Conservation (phyloP, 2,888 invertebrate genomes). For the Pristionchus exspectatus region DNA sequence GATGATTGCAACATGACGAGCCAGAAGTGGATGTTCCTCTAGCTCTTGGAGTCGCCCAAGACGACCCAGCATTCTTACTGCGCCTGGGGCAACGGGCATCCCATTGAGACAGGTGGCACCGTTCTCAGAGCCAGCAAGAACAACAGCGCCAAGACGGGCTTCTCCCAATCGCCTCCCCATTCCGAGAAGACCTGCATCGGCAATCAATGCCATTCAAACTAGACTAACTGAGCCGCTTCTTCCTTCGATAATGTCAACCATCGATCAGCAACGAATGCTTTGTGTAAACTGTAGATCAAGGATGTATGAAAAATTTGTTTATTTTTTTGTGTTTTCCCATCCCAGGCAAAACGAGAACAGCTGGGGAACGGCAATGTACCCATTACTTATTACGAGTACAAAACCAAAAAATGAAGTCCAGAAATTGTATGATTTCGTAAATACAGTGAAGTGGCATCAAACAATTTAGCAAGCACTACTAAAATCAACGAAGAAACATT, state of each 20-base stretch:
- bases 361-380: constrained; percentile 44
- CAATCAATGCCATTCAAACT: constrained; percentile 47
- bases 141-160: constrained; percentile 26
- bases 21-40: constrained; percentile 35
- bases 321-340: constrained; percentile 50
- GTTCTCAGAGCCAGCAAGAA: constrained; percentile 51
- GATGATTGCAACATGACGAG: constrained; percentile 44
- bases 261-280: constrained; percentile 25
- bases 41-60: constrained; percentile 45
- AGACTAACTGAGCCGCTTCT: neutral
- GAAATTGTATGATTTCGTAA: constrained; percentile 44
- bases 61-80: constrained; percentile 87
- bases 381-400: constrained; percentile 41
- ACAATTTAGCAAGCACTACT: constrained; percentile 48
- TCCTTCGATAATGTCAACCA: constrained; percentile 24
- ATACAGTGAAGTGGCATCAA: constrained; percentile 51
- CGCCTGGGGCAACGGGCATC: constrained; percentile 94
- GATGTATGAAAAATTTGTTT: constrained; percentile 35
- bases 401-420: constrained; percentile 48
- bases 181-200: constrained; percentile 37
- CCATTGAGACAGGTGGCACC: constrained; percentile 84
- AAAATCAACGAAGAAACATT: constrained; percentile 40
- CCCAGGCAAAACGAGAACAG: constrained; percentile 54
- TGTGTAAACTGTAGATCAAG: constrained; percentile 3
- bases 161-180: constrained; percentile 51